Evolutionary conservation across 2,797 vertebrate genomes (phyloP), one percentile per base, ranked within the genome.

Genomic region (Microtus californicus): DNA sequence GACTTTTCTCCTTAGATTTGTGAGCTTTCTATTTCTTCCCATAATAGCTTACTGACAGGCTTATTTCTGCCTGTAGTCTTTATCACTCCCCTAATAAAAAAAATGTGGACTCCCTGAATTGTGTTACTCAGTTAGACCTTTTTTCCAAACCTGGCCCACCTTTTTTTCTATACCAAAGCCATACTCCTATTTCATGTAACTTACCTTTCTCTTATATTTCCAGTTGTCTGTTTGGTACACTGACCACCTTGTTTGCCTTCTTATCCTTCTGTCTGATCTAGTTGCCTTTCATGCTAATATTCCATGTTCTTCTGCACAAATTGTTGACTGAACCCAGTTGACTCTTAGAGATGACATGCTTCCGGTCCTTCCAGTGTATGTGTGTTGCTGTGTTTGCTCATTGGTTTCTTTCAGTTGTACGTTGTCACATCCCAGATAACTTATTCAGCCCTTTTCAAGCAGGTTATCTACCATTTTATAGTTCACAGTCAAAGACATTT

Each of bases 401-500:
- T 31, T 34, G 69, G 29, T 40, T 87, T 79, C 9, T 91, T 86
- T 6, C 8, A 19, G 19, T 67, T 40, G 1, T 81, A 37, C 77
- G 12, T 73, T 74, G 29, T 34, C 83, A 27, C 15, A 6, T 77
- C 67, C 48, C 59, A 61, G 94, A 67, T 23, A 91, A 74, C 25
- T 74, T 2, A 37, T 83, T 71, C 74, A 80, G 59, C n/a, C 86
- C 34, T 59, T 63, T 90, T 79, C 59, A 21, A 73, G 65, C n/a
- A 78, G 19, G 45, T 89, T 31, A 7, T 61, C 73, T 89, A 5
- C 10, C 19, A 17, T 54, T 94, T 90, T 77, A 90, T 76, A 12
- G 85, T 82, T 86, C 23, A 74, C 2, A 65, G 87, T 94, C 51
- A 92, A 25, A 91, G 51, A 87, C 71, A 90, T 93, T 91, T 92